Conservation (phyloP, 2,797 vertebrate genomes). For the Taeniopygia guttata region DNA sequence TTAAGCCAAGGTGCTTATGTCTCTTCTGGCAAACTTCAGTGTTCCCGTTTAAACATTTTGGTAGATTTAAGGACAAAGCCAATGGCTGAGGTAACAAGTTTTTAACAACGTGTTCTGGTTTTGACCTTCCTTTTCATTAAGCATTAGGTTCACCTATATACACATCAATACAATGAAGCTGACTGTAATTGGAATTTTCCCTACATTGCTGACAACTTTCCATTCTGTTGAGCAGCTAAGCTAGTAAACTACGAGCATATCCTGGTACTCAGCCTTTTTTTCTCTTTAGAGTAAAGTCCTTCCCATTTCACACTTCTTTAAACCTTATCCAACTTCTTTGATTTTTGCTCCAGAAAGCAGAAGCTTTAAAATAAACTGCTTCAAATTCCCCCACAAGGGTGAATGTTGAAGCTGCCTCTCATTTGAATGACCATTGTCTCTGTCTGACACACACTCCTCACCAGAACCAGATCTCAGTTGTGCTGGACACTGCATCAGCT, state of each 20-base stretch:
- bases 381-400: background rate
- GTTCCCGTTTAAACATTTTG: background rate
- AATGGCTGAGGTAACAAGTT: background rate
- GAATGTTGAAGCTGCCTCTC: background rate
- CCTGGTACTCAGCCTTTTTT: background rate
- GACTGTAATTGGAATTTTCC: background rate
- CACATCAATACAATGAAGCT: background rate
- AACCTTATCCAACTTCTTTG: background rate
- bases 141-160: background rate
- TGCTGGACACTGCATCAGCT: background rate
- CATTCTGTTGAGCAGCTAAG: background rate
- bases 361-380: background rate
- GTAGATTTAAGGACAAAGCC: background rate
- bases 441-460: background rate
- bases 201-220: background rate
- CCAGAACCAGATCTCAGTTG: background rate
- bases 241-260: background rate
- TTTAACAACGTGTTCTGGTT: background rate
- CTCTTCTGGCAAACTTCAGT: background rate
- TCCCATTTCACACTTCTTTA: conserved; percentile 9
- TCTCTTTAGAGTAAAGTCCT: background rate
- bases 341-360: background rate
- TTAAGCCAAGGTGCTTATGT: background rate
- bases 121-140: background rate
- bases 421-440: background rate